These are phyloP conservation scores for Tetragonisca angustula DNA, from an alignment of 2,888 invertebrate species.

Conservation along the genomic window DNA sequence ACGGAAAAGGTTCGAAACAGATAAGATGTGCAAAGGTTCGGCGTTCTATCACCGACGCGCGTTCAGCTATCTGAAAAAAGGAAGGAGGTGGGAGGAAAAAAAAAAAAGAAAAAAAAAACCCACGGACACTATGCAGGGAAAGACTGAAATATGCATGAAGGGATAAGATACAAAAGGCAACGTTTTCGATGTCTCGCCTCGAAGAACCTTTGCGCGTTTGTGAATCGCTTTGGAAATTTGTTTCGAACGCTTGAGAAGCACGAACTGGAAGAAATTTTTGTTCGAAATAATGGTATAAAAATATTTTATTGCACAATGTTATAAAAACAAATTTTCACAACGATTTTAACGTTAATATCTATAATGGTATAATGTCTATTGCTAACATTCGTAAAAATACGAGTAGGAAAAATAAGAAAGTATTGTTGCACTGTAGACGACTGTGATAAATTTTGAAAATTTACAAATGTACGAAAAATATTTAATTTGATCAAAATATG, in stretches of 20 bases:
- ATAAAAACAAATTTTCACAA: not conserved
- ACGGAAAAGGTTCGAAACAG: slow-evolving; percentile 28
- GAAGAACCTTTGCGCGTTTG: not conserved
- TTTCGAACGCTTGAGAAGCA: not conserved
- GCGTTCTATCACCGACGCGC: slow-evolving; percentile 1
- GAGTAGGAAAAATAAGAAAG: not conserved
- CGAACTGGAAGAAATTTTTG: not conserved
- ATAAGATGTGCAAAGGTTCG: slow-evolving; percentile 39
- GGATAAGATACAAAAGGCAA: slow-evolving; percentile 28
- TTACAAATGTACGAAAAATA: no score
- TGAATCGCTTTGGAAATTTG: slow-evolving; percentile 14
- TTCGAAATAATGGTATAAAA: no score
- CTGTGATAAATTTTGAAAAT: no score
- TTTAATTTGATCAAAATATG: no score
- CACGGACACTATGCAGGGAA: not conserved
- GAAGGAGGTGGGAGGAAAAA: not conserved
- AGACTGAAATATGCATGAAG: slow-evolving; percentile 46
- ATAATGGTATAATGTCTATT: not conserved
- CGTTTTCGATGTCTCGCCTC: not conserved
- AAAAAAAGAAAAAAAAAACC: not conserved
- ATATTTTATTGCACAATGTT: not conserved
- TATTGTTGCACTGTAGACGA: no score
- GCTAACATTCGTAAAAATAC: not conserved
- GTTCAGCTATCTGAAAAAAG: not conserved
- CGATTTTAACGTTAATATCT: not conserved